Evolutionary conservation across 1,140 invertebrate species (phyloP).

Genomic region (Leucophenga varia): DNA sequence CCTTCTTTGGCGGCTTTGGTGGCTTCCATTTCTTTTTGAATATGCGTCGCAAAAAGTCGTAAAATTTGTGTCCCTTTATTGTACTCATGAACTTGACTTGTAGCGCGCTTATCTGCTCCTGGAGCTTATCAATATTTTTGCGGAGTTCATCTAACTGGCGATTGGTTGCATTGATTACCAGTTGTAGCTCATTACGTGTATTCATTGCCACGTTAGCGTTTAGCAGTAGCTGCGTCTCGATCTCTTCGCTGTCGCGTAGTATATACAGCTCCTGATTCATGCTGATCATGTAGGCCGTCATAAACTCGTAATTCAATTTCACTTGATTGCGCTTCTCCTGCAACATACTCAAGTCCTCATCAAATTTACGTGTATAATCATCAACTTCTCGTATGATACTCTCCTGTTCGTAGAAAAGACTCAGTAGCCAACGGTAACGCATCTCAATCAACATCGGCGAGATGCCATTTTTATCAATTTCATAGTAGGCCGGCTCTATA

Average conservation of each 20-base stretch:
- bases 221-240: conserved; percentile 67
- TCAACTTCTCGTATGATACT: conserved; percentile 64
- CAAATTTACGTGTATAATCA: conserved; percentile 64
- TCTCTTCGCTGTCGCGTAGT: conserved; percentile 72
- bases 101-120: conserved; percentile 62
- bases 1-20: conserved; percentile 54
- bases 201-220: conserved; percentile 61
- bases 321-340: conserved; percentile 65
- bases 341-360: conserved; percentile 65
- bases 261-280: conserved; percentile 78
- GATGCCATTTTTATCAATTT: conserved; percentile 24
- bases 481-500: conserved; percentile 29
- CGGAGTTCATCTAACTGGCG: conserved; percentile 62
- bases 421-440: conserved; percentile 37
- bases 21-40: conserved; percentile 75
- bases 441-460: conserved; percentile 35
- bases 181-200: conserved; percentile 50
- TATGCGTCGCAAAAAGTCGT: conserved; percentile 71
- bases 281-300: conserved; percentile 69
- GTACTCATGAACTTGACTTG: conserved; percentile 61
- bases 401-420: conserved; percentile 64
- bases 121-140: conserved; percentile 61
- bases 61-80: conserved; percentile 72
- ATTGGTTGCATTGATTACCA: conserved; percentile 60
- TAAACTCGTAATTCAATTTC: conserved; percentile 65